A percentile compares a stretch with the other conserved stretches of the same genome.
Evolutionary conservation across 2,888 invertebrate genomes (phyloP).

Genomic region (Drosophila tripunctata): DNA sequence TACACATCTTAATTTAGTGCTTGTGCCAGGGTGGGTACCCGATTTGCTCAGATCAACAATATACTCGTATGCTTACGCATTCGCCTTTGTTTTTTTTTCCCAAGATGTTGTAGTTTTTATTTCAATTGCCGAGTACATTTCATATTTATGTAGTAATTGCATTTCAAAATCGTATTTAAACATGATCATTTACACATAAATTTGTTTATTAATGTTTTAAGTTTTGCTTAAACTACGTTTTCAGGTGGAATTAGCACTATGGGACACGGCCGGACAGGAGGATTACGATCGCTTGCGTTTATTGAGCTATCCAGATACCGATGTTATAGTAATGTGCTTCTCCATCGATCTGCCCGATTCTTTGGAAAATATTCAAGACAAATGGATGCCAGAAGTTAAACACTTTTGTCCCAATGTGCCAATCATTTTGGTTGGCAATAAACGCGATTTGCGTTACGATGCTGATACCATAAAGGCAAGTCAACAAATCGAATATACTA

Average conservation of each 20-base stretch:
- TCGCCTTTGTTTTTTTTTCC: constrained; percentile 3
- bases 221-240: too few relatives aligned
- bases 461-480: constrained; percentile 91
- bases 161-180: too few relatives aligned
- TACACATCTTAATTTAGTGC: constrained; percentile 54
- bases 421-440: constrained; percentile 98
- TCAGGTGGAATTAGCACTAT: constrained; percentile 93
- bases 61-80: constrained; percentile 33
- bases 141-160: too few relatives aligned
- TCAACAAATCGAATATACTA: neutral
- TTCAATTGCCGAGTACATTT: constrained; percentile 18
- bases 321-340: constrained; percentile 99
- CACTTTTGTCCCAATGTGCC: constrained; percentile 99
- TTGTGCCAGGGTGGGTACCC: constrained; percentile 27
- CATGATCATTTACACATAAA: too few relatives aligned
- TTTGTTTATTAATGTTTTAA: too few relatives aligned
- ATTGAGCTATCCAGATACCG: constrained; percentile 98
- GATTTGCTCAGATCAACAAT: constrained; percentile 9
- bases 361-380: constrained; percentile 99
- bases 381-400: constrained; percentile 99
- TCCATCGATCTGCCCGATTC: constrained; percentile 99
- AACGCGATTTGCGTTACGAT: constrained; percentile 97
- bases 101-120: neutral
- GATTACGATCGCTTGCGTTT: constrained; percentile 98
- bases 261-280: constrained; percentile 99